Percentiles rank a stretch among this genome's conserved stretches.
Conservation (phyloP, 2,797 vertebrate genomes). For the Thaleichthys pacificus region DNA sequence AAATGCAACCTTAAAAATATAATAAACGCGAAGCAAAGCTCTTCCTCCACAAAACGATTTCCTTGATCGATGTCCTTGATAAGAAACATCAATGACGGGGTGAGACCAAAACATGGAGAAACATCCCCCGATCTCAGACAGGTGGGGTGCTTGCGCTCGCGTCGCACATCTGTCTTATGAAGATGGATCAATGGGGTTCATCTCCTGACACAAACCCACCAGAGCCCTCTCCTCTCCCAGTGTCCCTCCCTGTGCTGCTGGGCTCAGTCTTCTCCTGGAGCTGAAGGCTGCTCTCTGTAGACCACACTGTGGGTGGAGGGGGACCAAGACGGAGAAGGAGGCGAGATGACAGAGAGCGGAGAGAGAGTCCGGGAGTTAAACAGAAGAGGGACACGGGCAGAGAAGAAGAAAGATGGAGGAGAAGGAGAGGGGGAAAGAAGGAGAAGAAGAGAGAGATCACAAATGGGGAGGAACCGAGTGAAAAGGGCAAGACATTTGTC, state of each 20-base stretch:
- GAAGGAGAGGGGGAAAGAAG: background rate
- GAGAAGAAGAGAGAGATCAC: background rate
- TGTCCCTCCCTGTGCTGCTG: conserved; percentile 5
- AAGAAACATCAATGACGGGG: conserved; percentile 48
- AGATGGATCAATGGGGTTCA: conserved; percentile 83
- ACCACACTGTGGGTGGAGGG: conserved; percentile 45
- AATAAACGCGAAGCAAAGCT: too few relatives aligned
- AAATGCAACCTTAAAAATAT: background rate
- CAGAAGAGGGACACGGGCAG: too few relatives aligned
- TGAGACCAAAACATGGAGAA: conserved; percentile 30
- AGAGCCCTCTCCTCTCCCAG: conserved; percentile 35
- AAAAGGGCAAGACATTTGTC: conserved; percentile 84
- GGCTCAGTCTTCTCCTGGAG: too few relatives aligned
- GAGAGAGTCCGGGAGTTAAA: too few relatives aligned
- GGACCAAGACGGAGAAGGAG: conserved; percentile 31
- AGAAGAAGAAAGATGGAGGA: conserved; percentile 1
- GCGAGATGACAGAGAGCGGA: too few relatives aligned
- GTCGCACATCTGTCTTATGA: conserved; percentile 73
- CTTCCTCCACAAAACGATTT: too few relatives aligned
- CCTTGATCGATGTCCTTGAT: too few relatives aligned
- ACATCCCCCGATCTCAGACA: conserved; percentile 49
- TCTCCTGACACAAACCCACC: conserved; percentile 73
- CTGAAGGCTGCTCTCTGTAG: conserved; percentile 36
- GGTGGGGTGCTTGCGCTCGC: conserved; percentile 53
- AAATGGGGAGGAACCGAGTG: conserved; percentile 43